phyloP scores from a whole-genome alignment of 2,797 vertebrate species.

The Margarornis squamiger region DNA sequence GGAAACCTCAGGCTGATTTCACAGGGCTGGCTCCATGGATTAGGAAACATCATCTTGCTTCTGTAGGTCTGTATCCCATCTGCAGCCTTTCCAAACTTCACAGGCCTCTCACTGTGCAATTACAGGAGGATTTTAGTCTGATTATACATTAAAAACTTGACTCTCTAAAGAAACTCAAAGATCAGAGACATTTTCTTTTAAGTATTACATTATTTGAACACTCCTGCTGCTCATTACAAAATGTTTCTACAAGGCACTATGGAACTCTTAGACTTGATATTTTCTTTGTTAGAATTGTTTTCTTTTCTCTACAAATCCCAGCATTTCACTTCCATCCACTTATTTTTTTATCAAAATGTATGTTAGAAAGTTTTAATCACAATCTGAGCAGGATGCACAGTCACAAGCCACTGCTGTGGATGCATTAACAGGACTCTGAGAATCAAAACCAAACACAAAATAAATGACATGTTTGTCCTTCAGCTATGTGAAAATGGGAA shows the following conservation, averaged over 20 bases:
- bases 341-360: not conserved
- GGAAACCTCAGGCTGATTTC: not conserved
- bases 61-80: not conserved
- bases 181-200: slow-evolving; percentile 37
- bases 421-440: not conserved
- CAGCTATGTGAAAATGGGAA: not conserved
- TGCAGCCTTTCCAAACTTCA: not conserved
- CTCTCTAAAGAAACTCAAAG: slow-evolving; percentile 20
- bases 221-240: slow-evolving; percentile 45
- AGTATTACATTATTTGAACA: not conserved
- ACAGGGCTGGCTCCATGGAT: fast-evolving
- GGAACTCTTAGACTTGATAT: not conserved
- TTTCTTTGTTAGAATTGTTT: not conserved
- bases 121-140: slow-evolving; percentile 45
- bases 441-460: not conserved
- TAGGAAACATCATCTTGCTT: not conserved
- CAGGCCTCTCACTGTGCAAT: slow-evolving; percentile 41
- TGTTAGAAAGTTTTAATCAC: not conserved
- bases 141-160: slow-evolving; percentile 23
- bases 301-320: not conserved
- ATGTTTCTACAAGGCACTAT: not conserved
- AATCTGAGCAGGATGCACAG: not conserved
- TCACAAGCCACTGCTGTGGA: not conserved
- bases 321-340: not conserved
- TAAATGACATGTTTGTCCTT: not conserved